These are phyloP conservation scores for Polymixis lichenea DNA, from an alignment of 2,888 invertebrate species.

Conservation along the genomic window DNA sequence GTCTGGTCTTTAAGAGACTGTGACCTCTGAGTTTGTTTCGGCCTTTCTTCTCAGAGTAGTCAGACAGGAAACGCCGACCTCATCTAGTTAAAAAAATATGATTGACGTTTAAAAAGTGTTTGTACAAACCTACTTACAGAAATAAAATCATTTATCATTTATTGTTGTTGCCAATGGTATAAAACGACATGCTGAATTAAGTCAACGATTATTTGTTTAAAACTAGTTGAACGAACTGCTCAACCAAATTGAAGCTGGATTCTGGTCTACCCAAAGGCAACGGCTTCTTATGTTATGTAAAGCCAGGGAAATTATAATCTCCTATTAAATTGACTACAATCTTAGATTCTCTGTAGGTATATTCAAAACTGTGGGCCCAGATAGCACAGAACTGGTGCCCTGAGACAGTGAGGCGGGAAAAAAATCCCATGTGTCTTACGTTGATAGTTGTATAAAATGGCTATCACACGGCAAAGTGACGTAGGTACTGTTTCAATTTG, in stretches of 20 bases:
- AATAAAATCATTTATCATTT: too few relatives aligned
- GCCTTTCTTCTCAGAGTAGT: too few relatives aligned
- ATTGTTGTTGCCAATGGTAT: not conserved
- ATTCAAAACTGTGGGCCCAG: not conserved
- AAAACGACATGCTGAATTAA: not conserved
- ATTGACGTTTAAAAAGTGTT: too few relatives aligned
- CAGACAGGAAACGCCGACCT: too few relatives aligned
- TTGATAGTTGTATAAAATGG: not conserved
- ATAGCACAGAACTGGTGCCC: not conserved
- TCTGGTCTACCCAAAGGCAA: not conserved
- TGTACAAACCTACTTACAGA: too few relatives aligned
- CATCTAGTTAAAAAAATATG: too few relatives aligned
- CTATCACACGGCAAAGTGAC: not conserved
- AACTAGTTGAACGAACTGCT: not conserved
- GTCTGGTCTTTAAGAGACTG: too few relatives aligned
- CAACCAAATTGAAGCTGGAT: too few relatives aligned
- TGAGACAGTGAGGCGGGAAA: not conserved
- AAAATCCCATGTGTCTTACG: not conserved
- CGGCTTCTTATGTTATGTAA: not conserved
- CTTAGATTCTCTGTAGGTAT: not conserved
- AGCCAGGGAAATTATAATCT: too few relatives aligned
- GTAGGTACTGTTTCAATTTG: not conserved
- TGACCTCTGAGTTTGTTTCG: too few relatives aligned
- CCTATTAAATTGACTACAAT: not conserved
- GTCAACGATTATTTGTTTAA: not conserved